phyloP scores from a whole-genome alignment of 2,113 vertebrate species.

The Triplophysa siluroides region DNA sequence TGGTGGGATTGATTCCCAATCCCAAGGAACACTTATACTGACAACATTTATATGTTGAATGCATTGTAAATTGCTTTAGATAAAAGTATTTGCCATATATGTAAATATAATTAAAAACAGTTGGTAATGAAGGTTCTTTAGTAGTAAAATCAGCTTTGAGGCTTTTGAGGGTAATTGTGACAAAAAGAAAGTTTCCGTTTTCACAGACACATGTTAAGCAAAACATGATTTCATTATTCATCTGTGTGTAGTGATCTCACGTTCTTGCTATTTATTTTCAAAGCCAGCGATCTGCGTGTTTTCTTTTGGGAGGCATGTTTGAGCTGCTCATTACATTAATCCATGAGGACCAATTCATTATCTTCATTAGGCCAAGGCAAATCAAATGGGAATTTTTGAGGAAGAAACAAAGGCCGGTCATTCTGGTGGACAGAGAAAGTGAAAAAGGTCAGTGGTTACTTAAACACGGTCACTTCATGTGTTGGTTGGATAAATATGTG shows the following conservation, averaged over 20 bases:
- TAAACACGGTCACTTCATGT: not conserved
- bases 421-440: not conserved
- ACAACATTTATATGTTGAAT: no score
- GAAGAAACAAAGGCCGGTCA: slow-evolving; percentile 61
- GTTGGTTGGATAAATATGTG: no score
- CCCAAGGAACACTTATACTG: no score
- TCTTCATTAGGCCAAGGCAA: slow-evolving; percentile 72
- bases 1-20: no score
- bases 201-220: slow-evolving; percentile 45
- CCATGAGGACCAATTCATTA: slow-evolving; percentile 72
- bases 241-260: slow-evolving; percentile 51
- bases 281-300: slow-evolving; percentile 56
- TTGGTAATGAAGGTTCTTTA: no score
- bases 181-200: slow-evolving; percentile 23
- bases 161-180: slow-evolving; percentile 2
- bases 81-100: no score
- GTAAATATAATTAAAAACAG: no score
- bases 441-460: not conserved
- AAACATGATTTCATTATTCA: slow-evolving; percentile 47
- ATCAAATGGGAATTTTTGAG: slow-evolving; percentile 74
- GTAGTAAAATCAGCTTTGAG: not conserved
- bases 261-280: slow-evolving; percentile 59
- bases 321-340: slow-evolving; percentile 61
- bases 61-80: no score
- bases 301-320: slow-evolving; percentile 54